phyloP scores from a whole-genome alignment of 2,113 vertebrate genomes.

The human (Homo sapiens) region DNA sequence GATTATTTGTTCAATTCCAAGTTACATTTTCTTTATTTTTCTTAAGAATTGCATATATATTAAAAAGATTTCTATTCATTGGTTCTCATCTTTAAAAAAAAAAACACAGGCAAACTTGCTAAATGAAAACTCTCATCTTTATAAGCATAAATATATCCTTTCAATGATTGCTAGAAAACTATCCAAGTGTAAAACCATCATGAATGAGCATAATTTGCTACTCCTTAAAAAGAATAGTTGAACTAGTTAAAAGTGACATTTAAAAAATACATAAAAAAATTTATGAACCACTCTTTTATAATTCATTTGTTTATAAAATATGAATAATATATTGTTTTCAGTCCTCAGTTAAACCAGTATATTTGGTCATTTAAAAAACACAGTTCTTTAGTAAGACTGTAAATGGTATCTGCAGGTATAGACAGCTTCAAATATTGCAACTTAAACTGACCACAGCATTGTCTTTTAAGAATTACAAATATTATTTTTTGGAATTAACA shows the following conservation, averaged over 20 bases:
- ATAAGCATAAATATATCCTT: conserved; percentile 90
- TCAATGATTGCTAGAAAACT: conserved; percentile 91
- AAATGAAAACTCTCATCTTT: conserved; percentile 90
- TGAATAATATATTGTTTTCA: background rate
- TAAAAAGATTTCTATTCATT: conserved; percentile 83
- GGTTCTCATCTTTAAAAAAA: conserved; percentile 88
- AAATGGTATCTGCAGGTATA: background rate
- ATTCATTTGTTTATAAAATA: background rate
- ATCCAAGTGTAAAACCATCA: conserved; percentile 85
- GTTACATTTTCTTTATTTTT: conserved; percentile 79
- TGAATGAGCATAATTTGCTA: conserved; percentile 91
- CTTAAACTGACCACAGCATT: background rate
- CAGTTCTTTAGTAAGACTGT: background rate
- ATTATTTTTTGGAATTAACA: background rate
- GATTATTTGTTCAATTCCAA: conserved; percentile 82
- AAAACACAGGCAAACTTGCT: conserved; percentile 85
- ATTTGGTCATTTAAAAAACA: background rate
- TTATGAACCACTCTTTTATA: background rate
- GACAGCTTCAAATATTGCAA: background rate
- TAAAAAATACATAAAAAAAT: conserved; percentile 90
- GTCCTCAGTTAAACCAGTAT: background rate
- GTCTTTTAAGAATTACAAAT: background rate
- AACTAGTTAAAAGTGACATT: conserved; percentile 92
- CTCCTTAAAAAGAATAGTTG: conserved; percentile 93
- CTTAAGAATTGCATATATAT: conserved; percentile 84